Base-by-base conservation (phyloP, 1,140 invertebrate species). In the Sycophaga agraensis region DNA sequence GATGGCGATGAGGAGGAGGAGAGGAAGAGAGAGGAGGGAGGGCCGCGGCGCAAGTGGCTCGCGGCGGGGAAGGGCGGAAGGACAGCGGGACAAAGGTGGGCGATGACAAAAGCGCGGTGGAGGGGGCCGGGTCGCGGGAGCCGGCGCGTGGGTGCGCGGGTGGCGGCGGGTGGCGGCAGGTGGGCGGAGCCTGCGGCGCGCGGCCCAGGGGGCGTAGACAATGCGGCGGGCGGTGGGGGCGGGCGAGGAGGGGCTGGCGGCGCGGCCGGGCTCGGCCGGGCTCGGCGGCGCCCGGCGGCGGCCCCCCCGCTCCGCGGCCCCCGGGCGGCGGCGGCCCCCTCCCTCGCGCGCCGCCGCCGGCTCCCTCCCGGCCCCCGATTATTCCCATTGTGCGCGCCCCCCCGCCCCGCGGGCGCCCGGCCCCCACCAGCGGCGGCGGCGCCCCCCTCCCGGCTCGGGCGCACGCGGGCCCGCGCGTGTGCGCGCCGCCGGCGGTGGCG, bases 111-210 rank as follows among this genome's bases (percentile, higher is more conserved):
- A n/a, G n/a, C n/a, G n/a, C n/a, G 62, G 56, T 43, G 66, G 56
- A 46, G 50, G 46, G 58, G 24, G 19, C 64, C 64, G 67, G 65
- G n/a, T 43, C 7, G 40, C 40, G n/a, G 59, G 59, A 61, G 62
- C 61, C 61, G 56, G 66, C 63, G 64, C 31, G 43, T 37, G 61
- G 26, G 49, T 59, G 59, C 54, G 63, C n/a, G 49, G n/a, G n/a
- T n/a, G 24, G 37, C 63, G 51, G 57, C 57, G 50, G 49, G 51
- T 43, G 39, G 39, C 2, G n/a, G 39, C 6, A 19, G 4, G n/a
- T 1, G 21, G 16, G 6, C 39, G 16, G 6, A 17, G 39, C 5
- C n/a, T 17, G 39, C 4, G 0, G 6, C 5, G 26, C n/a, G 7
- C 5, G 14, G n/a, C n/a, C n/a, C n/a, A n/a, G n/a, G n/a, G n/a